Evolutionary conservation across 2,888 invertebrate genomes (phyloP).

Genomic region (Pediacus dermestoides): DNA sequence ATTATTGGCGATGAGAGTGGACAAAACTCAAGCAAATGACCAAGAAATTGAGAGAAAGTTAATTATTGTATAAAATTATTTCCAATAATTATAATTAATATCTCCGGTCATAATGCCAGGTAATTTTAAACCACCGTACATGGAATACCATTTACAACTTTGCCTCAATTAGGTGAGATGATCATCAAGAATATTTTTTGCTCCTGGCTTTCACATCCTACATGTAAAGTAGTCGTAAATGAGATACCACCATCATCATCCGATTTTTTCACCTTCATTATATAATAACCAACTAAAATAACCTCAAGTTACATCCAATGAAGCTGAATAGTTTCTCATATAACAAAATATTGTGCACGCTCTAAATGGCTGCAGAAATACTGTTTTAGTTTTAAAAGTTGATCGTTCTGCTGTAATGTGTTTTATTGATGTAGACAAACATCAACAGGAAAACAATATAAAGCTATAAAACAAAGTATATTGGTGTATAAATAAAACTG

Average conservation of each 20-base stretch:
- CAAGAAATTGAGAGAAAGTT: no score
- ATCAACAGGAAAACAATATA: slow-evolving; percentile 17
- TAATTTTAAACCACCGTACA: slow-evolving; percentile 2
- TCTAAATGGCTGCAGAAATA: slow-evolving; percentile 3
- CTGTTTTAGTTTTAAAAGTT: slow-evolving; percentile 11
- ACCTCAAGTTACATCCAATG: no score
- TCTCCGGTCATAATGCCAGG: slow-evolving; percentile 1
- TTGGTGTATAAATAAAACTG: slow-evolving; percentile 19
- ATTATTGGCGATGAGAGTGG: no score
- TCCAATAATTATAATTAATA: slow-evolving; percentile 4
- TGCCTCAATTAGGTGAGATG: slow-evolving; percentile 5
- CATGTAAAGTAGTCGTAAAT: slow-evolving; percentile 5
- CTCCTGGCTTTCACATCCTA: neutral
- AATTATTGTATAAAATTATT: no score
- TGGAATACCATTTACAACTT: neutral
- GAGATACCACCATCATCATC: no score
- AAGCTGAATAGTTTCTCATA: no score
- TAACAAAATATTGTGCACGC: no score
- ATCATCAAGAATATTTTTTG: slow-evolving; percentile 7
- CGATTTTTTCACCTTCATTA: no score
- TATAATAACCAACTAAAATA: no score
- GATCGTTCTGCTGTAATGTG: slow-evolving; percentile 5
- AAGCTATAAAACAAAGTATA: slow-evolving; percentile 21
- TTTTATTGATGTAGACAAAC: slow-evolving; percentile 12
- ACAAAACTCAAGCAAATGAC: no score